phyloP scores from a whole-genome alignment of 2,113 vertebrate species.

The Colaptes auratus region DNA sequence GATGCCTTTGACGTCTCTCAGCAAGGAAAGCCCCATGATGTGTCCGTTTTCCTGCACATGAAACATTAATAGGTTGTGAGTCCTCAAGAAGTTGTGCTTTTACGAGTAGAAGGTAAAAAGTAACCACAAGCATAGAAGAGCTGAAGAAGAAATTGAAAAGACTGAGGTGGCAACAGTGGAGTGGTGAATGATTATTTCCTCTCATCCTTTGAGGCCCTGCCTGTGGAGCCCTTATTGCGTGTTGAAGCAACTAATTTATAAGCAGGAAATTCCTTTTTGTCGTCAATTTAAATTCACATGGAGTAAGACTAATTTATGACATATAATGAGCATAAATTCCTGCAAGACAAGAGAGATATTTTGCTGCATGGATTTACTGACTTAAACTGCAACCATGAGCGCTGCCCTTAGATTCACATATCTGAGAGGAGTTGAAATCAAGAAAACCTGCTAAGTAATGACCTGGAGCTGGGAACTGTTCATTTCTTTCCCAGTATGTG shows the following conservation, averaged over 20 bases:
- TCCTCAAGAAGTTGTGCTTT: neutral
- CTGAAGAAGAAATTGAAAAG: neutral
- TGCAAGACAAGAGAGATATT: neutral
- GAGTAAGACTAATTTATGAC: neutral
- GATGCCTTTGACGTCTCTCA: neutral
- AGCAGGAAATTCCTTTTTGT: neutral
- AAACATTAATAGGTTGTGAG: fast-evolving
- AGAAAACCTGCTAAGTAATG: neutral
- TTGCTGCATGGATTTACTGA: neutral
- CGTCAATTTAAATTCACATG: neutral
- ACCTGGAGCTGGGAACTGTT: neutral
- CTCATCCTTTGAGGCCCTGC: neutral
- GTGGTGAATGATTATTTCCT: neutral
- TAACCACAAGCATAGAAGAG: neutral
- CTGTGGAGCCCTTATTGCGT: fast-evolving
- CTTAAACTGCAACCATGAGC: neutral
- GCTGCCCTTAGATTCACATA: neutral
- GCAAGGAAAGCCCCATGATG: neutral
- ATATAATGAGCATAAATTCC: neutral
- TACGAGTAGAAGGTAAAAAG: neutral
- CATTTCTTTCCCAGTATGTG: neutral
- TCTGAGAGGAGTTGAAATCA: neutral
- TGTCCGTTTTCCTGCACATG: neutral
- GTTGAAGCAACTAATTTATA: neutral
- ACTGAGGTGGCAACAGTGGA: neutral